phyloP scores from a whole-genome alignment of 2,113 vertebrate genomes.

The Grammatotria lemairii region DNA sequence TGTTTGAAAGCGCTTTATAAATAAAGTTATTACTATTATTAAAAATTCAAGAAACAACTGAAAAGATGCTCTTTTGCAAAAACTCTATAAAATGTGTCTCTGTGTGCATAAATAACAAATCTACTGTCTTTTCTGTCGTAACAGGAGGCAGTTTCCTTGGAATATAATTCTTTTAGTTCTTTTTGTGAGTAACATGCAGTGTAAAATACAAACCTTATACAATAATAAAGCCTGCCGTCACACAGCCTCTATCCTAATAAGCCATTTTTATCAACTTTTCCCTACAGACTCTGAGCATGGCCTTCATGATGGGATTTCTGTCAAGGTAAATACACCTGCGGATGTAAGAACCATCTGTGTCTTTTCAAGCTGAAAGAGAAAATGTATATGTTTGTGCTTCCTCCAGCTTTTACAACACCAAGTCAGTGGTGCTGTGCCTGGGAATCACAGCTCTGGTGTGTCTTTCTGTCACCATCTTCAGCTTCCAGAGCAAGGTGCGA shows the following conservation, averaged over 20 bases:
- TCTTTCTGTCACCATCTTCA: slow-evolving; percentile 86
- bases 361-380: background rate
- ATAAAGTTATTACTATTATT: background rate
- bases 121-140: background rate
- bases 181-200: slow-evolving; percentile 80
- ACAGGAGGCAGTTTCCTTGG: slow-evolving; percentile 91
- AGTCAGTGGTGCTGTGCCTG: slow-evolving; percentile 83
- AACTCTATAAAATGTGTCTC: background rate
- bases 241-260: background rate
- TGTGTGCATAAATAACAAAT: background rate
- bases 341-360: background rate
- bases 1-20: too few species aligned
- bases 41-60: background rate
- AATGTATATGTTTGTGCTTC: background rate
- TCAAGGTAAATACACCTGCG: slow-evolving; percentile 57
- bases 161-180: slow-evolving; percentile 85
- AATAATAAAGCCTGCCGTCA: background rate
- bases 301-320: slow-evolving; percentile 73
- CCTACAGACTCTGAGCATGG: slow-evolving; percentile 68
- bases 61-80: background rate
- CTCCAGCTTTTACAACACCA: slow-evolving; percentile 90
- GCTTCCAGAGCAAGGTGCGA: slow-evolving; percentile 91
- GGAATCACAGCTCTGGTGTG: slow-evolving; percentile 88
- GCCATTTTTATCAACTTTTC: background rate
- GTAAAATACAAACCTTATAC: background rate